phyloP scores from a whole-genome alignment of 2,888 invertebrate species.

The Drosophila melanosoma region DNA sequence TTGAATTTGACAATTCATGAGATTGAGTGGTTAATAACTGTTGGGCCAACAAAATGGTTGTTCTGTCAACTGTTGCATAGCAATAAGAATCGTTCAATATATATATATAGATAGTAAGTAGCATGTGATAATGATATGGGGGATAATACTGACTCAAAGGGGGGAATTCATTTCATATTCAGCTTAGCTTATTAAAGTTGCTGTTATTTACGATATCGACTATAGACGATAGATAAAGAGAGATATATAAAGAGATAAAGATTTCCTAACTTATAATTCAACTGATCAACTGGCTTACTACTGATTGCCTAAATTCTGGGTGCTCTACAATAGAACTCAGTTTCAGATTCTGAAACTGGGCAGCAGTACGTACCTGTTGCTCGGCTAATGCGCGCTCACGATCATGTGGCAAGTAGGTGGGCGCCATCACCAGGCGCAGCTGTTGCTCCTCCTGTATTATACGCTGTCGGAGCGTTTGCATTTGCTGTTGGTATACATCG shows the following conservation, averaged over 20 bases:
- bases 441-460: constrained; percentile 95
- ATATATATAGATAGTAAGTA: constrained; percentile 25
- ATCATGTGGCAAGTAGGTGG: constrained; percentile 93
- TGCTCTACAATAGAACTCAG: constrained; percentile 30
- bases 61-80: constrained; percentile 79
- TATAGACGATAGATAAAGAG: constrained; percentile 19
- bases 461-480: constrained; percentile 92
- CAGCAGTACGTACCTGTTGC: constrained; percentile 90
- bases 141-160: constrained; percentile 16
- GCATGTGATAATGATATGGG: constrained; percentile 63
- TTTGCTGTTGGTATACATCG: constrained; percentile 94
- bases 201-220: constrained; percentile 56
- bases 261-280: constrained; percentile 30
- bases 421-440: constrained; percentile 92
- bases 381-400: constrained; percentile 92
- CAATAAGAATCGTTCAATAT: constrained; percentile 55
- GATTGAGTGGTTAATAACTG: constrained; percentile 71
- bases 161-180: constrained; percentile 14
- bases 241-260: constrained; percentile 1
- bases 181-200: constrained; percentile 50
- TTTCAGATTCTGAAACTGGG: constrained; percentile 10
- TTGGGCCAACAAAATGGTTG: constrained; percentile 61
- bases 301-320: constrained; percentile 29
- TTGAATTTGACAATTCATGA: constrained; percentile 16
- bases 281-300: constrained; percentile 25